Percentiles rank a stretch among this genome's conserved stretches.
Evolutionary conservation across 2,113 vertebrate species (phyloP).

Genomic region (Bettongia penicillata): DNA sequence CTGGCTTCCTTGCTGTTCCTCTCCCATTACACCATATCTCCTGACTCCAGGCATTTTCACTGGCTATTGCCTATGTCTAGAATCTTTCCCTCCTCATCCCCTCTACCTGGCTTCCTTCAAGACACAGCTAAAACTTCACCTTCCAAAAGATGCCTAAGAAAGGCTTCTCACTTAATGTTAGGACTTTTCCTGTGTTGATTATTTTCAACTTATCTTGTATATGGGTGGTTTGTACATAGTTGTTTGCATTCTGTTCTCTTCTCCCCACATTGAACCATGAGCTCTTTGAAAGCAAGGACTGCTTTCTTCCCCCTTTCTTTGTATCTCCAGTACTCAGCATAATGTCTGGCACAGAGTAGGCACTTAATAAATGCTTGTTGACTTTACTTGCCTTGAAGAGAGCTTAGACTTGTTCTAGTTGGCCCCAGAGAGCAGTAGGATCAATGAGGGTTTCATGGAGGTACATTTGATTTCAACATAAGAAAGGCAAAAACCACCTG

Average conservation of each 20-base stretch:
- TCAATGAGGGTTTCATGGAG: neutral
- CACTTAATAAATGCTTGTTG: neutral
- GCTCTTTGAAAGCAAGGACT: neutral
- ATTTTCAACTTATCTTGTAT: neutral
- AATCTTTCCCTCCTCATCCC: neutral
- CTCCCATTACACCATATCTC: neutral
- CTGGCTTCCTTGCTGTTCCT: neutral
- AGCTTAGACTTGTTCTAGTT: neutral
- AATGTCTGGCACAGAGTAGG: neutral
- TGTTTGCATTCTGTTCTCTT: neutral
- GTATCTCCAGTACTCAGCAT: neutral
- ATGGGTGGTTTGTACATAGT: neutral
- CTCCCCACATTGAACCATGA: neutral
- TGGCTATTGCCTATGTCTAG: neutral
- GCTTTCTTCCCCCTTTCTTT: neutral
- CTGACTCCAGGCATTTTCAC: neutral
- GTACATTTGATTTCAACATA: neutral
- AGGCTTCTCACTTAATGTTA: neutral
- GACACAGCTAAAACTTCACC: neutral
- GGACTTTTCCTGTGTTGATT: neutral
- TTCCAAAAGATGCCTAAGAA: neutral
- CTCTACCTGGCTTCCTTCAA: neutral
- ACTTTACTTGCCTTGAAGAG: neutral
- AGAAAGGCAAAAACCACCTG: neutral
- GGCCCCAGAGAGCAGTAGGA: neutral